These are phyloP conservation scores for Mionectes olivaceus DNA, from an alignment of 2,797 vertebrate species.

Conservation along the genomic window DNA sequence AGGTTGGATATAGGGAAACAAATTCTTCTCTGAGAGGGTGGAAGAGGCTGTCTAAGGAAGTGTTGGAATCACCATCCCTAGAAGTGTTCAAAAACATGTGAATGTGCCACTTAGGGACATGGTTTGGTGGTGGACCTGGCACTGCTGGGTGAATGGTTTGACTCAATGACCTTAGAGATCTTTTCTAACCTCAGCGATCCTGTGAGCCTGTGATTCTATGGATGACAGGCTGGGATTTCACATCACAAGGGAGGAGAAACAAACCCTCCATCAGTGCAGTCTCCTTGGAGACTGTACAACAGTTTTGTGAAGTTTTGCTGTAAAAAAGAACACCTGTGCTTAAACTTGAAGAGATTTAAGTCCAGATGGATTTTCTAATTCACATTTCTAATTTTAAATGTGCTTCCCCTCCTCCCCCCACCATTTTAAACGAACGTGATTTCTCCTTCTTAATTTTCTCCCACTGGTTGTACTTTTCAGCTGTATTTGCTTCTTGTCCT, in stretches of 20 bases:
- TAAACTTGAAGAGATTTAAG: background rate
- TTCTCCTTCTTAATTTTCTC: conserved; percentile 10
- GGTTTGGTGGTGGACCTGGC: background rate
- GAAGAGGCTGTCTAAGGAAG: background rate
- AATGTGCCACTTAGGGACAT: background rate
- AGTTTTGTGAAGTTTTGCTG: background rate
- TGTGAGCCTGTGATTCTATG: background rate
- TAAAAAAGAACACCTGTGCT: background rate
- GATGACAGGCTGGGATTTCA: background rate
- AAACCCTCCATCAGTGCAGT: rapidly evolving
- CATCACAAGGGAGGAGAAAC: rapidly evolving
- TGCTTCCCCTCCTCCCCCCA: background rate
- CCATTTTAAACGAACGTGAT: background rate
- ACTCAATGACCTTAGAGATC: rapidly evolving
- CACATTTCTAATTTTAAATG: background rate
- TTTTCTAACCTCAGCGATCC: background rate
- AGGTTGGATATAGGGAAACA: background rate
- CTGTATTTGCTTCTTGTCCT: conserved; percentile 25
- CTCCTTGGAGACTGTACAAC: background rate
- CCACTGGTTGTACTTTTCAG: background rate
- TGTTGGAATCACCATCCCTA: background rate
- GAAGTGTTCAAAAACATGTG: too few relatives aligned
- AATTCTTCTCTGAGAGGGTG: background rate
- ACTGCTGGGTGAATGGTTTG: background rate
- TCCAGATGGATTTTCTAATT: conserved; percentile 37